A percentile compares a stretch with the other conserved stretches of the same genome.
phyloP scores from a whole-genome alignment of 2,797 vertebrate species.

The Sebastes wilsoni region DNA sequence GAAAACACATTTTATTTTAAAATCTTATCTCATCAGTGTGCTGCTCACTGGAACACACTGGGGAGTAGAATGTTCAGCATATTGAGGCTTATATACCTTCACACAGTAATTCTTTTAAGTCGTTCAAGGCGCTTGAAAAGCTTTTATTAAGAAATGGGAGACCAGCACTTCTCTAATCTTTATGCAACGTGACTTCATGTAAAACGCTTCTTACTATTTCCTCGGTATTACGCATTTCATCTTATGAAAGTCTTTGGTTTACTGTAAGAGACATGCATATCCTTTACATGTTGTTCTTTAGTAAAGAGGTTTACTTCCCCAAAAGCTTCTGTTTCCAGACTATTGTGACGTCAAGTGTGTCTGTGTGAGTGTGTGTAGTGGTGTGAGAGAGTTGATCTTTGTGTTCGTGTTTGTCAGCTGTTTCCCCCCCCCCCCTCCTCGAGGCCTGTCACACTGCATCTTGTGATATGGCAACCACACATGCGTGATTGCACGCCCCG shows the following conservation, averaged over 20 bases:
- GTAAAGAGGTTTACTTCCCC: constrained; percentile 32
- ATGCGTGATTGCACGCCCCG: constrained; percentile 23
- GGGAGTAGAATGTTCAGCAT: neutral
- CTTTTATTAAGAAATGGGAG: neutral
- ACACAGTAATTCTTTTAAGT: neutral
- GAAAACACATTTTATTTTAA: neutral
- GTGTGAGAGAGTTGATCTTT: constrained; percentile 15
- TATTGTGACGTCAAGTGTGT: constrained; percentile 16
- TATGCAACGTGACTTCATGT: neutral
- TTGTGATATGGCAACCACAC: constrained; percentile 62
- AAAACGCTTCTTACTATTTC: neutral
- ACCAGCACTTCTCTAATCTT: neutral
- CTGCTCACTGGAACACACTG: neutral
- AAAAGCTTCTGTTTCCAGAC: constrained; percentile 32
- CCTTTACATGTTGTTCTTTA: neutral
- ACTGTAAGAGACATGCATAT: neutral
- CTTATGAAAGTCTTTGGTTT: neutral
- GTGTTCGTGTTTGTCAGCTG: constrained; percentile 50
- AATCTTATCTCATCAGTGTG: neutral
- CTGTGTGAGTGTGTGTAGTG: neutral
- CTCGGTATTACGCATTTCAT: neutral
- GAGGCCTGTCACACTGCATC: constrained; percentile 47
- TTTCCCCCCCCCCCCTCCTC: neutral
- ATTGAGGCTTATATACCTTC: neutral
- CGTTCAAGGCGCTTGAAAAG: neutral